Conservation (phyloP, 2,888 invertebrate genomes). For the Andrena haemorrhoa region DNA sequence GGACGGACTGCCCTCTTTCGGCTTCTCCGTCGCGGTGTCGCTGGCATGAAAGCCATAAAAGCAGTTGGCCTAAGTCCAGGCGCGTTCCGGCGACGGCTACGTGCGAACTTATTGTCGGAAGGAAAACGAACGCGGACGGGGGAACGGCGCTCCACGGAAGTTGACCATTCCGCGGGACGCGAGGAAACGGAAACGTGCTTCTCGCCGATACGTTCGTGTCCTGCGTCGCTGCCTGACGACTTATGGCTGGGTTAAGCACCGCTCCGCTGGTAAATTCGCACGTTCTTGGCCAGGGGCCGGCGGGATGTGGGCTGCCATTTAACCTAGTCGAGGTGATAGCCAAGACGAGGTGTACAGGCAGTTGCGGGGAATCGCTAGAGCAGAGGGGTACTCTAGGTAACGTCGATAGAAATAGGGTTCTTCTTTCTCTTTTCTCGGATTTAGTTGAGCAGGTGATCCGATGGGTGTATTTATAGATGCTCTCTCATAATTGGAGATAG, state of each 20-base stretch:
- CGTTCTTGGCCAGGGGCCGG: not conserved
- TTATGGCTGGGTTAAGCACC: constrained; percentile 31
- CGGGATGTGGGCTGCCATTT: not conserved
- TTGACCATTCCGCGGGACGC: constrained; percentile 58
- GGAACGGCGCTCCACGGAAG: constrained; percentile 61
- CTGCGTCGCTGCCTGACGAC: constrained; percentile 17
- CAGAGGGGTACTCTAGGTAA: too few relatives aligned
- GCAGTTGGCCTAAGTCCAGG: constrained; percentile 76
- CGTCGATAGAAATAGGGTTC: too few relatives aligned
- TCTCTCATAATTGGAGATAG: too few relatives aligned
- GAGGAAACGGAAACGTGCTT: constrained; percentile 31
- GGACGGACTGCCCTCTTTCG: constrained; percentile 32
- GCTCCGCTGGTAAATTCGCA: constrained; percentile 7
- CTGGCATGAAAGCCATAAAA: constrained; percentile 63
- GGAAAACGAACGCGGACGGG: constrained; percentile 53
- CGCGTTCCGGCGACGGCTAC: constrained; percentile 58
- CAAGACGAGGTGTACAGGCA: not conserved
- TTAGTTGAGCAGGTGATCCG: too few relatives aligned
- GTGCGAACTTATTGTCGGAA: constrained; percentile 71
- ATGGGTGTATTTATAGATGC: too few relatives aligned
- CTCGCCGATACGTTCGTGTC: constrained; percentile 32
- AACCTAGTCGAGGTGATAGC: not conserved
- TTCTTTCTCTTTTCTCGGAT: too few relatives aligned
- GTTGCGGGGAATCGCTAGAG: not conserved
- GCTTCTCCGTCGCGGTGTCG: constrained; percentile 39